Conservation (phyloP, 2,113 vertebrate genomes). For the Tamias sibiricus region DNA sequence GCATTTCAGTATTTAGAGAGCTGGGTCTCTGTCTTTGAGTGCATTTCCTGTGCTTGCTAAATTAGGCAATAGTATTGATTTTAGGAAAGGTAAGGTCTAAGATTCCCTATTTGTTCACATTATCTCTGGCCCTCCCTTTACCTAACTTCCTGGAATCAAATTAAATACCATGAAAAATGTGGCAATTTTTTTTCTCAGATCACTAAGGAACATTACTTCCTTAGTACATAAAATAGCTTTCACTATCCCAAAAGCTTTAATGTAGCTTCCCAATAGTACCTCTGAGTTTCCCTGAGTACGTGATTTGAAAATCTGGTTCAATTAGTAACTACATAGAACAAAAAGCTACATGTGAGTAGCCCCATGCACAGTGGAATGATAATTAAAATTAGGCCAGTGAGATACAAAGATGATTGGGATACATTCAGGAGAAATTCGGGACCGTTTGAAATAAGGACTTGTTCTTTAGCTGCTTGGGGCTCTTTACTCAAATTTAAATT, state of each 20-base stretch:
- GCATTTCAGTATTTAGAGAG: not conserved
- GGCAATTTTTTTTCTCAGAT: not conserved
- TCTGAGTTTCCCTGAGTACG: not conserved
- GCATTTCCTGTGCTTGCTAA: not conserved
- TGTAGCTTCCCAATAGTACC: not conserved
- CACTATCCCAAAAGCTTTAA: not conserved
- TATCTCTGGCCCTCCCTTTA: not conserved
- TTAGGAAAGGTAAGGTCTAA: not conserved
- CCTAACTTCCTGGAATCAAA: slow-evolving; percentile 39
- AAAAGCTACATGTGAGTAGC: not conserved
- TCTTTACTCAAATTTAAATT: not conserved
- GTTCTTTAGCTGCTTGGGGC: not conserved
- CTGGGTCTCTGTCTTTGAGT: not conserved
- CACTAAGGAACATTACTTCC: not conserved
- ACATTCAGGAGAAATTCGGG: not conserved
- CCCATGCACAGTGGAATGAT: not conserved
- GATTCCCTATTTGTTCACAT: slow-evolving; percentile 32
- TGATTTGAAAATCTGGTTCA: slow-evolving; percentile 9
- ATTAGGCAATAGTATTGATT: not conserved
- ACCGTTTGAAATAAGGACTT: not conserved
- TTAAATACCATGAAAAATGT: not conserved
- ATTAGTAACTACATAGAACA: not conserved
- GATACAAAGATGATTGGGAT: not conserved
- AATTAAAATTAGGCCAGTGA: not conserved
- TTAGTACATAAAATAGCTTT: slow-evolving; percentile 28